Evolutionary conservation across 2,797 vertebrate species (phyloP), one percentile per base, ranked within the genome.

Genomic region (Notoglanidium macrostoma): DNA sequence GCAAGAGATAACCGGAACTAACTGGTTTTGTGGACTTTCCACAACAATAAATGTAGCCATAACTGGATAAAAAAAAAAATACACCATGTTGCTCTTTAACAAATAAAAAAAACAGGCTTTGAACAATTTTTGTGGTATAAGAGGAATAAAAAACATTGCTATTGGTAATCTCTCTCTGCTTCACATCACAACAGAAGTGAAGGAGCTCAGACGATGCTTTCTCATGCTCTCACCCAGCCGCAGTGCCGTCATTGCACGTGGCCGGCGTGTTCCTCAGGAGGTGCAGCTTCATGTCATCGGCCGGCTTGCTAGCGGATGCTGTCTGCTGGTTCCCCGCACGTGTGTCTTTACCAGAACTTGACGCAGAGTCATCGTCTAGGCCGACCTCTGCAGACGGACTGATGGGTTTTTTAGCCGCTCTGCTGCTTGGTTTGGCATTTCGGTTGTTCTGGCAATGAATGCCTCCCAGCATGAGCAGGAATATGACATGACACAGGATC

Each of bases 211-310:
- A 21, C 68, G 29, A 19, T 40, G 40, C 40, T 40, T 3, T 76
- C n/a, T 84, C 32, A 2, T n/a, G 17, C 61, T 89, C 91, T 93
- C 91, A 96, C 95, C 95, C 95, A 59, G 95, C 95, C 54, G 94
- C 93, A 23, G 96, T 96, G 59, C 96, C 95, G 26, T 96, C 95
- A 17, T 93, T 96, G 87, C 95, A 96, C 9, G 94, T 93, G 72
- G 96, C 94, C 12, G 92, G 91, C 5, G 93, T 91, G 92, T 95
- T 96, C 91, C 90, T 96, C 35, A 93, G 94, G 90, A 96, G 95
- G 83, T 96, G 93, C 78, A 97, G 95, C 89, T 95, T 97, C 96
- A 97, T 96, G 8, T 96, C 95, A 21, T 95, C 89, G 0, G 40
- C n/a, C 21, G 83, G 44, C 86, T 92, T 93, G 65, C 83, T 88